Percentiles rank a stretch among this genome's conserved stretches.
phyloP scores from a whole-genome alignment of 2,797 vertebrate genomes.

The Manis pentadactyla region DNA sequence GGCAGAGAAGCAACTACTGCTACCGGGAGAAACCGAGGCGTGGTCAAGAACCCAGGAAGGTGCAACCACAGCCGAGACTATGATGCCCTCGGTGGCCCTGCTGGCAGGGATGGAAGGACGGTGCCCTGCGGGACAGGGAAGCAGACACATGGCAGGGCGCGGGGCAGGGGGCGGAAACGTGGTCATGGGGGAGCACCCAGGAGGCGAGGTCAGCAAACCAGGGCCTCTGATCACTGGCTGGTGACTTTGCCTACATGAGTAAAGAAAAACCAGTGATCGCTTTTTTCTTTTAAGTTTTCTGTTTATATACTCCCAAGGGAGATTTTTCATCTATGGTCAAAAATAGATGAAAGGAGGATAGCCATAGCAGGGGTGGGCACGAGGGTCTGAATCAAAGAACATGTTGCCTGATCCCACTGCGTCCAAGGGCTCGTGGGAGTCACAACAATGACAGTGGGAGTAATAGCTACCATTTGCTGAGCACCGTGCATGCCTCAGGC shows the following conservation, averaged over 20 bases:
- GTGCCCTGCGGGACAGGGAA: too few species aligned
- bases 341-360: conserved; percentile 43
- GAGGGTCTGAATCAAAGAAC: conserved; percentile 30
- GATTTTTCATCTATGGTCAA: conserved; percentile 48
- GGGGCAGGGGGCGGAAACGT: not conserved
- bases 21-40: not conserved
- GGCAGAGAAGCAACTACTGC: not conserved
- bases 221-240: not conserved
- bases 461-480: conserved; percentile 42
- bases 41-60: not conserved
- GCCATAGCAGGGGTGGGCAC: not conserved
- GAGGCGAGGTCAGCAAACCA: not conserved
- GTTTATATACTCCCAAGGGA: conserved; percentile 55
- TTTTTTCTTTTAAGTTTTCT: conserved; percentile 42
- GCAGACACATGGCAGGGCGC: not conserved
- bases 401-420: not conserved
- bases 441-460: not conserved
- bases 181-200: not conserved
- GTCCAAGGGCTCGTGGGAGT: not conserved
- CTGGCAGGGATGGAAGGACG: not conserved
- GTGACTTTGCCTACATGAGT: conserved; percentile 1
- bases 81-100: not conserved
- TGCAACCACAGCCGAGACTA: not conserved
- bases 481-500: not conserved
- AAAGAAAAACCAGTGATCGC: conserved; percentile 37